Base-by-base conservation (phyloP, 2,113 vertebrate genomes). In the Amia ocellicauda region DNA sequence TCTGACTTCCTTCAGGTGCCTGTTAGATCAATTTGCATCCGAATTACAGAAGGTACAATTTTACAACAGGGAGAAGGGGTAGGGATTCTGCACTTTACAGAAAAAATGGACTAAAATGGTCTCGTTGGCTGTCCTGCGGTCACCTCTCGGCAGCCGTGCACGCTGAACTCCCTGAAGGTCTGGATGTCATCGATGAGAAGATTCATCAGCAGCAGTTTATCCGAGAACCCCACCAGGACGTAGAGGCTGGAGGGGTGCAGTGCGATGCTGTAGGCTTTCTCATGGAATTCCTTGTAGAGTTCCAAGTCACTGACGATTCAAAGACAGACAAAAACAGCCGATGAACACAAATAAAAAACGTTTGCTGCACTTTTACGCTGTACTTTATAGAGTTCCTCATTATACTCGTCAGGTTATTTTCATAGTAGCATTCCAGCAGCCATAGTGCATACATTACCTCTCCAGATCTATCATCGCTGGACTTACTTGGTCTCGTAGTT, bases 171-270 rank as follows among this genome's bases (percentile, higher is more conserved):
- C 78, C 91, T 95, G 78, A 93, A 90, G 62, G 86, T 56, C 24
- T 83, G 77, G 66, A 98, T 92, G 74, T 96, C 94, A 52, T 96
- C 90, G 11, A 95, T 88, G 3, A 97, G 84, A 10, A 99, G 81
- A 67, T 90, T 95, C 93, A 98, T 88, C 59, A 96, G 85, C 24
- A 89, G 80, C 1, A 99, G 87, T 74, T 95, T 98, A 82, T 95
- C 91, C 51, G 93, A 86, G 80, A 99, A 99, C 7, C 96, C 96
- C 69, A 93, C 93, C 62, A 97, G 86, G 58, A 94, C 69, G 64
- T 85, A 96, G 63, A 95, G 84, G 11, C 94, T 96, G 1, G 86
- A 89, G n/a, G 97, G 95, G 54, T 99, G 97, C 63, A 99, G 86
- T 51, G 94, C 87, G 47, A 99, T 64, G 1, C 95, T 79, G 69